Evolutionary conservation across 2,888 invertebrate genomes (phyloP), one percentile per base, ranked within the genome.

Genomic region (Campopleginae sp.): DNA sequence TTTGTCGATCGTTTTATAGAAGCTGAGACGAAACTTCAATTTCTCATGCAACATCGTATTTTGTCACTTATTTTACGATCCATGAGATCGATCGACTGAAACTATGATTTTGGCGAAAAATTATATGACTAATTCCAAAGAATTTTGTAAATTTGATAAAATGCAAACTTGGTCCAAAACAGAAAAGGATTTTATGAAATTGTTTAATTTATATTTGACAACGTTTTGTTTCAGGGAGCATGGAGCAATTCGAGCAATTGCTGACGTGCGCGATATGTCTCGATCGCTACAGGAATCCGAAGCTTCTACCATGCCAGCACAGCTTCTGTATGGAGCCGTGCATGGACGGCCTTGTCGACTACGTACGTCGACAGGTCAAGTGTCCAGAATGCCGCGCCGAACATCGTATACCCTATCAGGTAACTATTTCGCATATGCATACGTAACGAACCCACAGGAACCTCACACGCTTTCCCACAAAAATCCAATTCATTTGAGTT

Each of bases 291-390:
- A 96, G 98, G 92, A 98, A 98, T 94, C 99, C 99, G n/a, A 99
- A 99, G 95, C 95, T 99, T 93, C 94, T 99, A 93, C 99, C 99
- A 96, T 99, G 99, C 94, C 99, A 99, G 95, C 99, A 99, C 96
- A 99, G 99, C 91, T 99, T 98, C 94, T 99, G 99, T 94, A 98
- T 98, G 97, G 98, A 98, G 93, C 99, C 99, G 78, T 99, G 99
- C 94, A 97, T 99, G 96, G 99, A 99, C 94, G 98, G 99, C 88
- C 95, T 99, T 74, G 98, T 98, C 92, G 98, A 98, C 95, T 98
- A 98, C 94, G 98, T 98, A 88, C 96, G 98, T 89, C 95, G 98
- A 94, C 98, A 98, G 96, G 98, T 99, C 86, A 98, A 98, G 95
- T 99, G 99, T 95, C 99, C 99, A 92, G 99, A 99, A 96, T 99